These are phyloP conservation scores for Micronisus gabar DNA, from an alignment of 2,113 vertebrate species.

Conservation along the genomic window DNA sequence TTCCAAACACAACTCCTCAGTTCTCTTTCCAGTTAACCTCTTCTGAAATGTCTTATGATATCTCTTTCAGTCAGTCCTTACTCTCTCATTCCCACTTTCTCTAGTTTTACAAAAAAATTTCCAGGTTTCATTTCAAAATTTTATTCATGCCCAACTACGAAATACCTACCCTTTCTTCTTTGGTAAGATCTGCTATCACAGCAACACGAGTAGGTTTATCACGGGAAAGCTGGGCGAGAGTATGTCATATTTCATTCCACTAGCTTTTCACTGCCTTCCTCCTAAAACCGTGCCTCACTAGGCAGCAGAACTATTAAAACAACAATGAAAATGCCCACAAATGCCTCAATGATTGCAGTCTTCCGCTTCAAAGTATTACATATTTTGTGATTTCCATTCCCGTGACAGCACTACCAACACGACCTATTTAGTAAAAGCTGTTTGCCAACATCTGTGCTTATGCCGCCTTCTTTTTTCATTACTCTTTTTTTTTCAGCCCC, in stretches of 20 bases:
- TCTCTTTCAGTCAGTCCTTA: neutral
- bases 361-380: neutral
- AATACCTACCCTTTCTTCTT: neutral
- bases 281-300: neutral
- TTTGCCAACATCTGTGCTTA: neutral
- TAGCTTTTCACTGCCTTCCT: neutral
- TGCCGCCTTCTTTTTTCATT: neutral
- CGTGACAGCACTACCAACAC: rapidly evolving
- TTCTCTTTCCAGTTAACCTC: neutral
- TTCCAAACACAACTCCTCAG: neutral
- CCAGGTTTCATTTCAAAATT: neutral
- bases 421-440: neutral
- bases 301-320: rapidly evolving
- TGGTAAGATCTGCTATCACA: no score
- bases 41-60: neutral
- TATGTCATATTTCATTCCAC: neutral
- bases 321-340: neutral
- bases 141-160: neutral
- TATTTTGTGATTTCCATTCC: neutral
- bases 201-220: neutral
- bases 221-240: rapidly evolving
- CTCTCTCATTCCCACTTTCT: neutral
- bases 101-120: neutral
- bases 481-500: neutral
- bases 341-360: neutral